A percentile compares a stretch with the other conserved stretches of the same genome.
Conservation (phyloP, 2,888 invertebrate species). For the Heteromurus nitidus region DNA sequence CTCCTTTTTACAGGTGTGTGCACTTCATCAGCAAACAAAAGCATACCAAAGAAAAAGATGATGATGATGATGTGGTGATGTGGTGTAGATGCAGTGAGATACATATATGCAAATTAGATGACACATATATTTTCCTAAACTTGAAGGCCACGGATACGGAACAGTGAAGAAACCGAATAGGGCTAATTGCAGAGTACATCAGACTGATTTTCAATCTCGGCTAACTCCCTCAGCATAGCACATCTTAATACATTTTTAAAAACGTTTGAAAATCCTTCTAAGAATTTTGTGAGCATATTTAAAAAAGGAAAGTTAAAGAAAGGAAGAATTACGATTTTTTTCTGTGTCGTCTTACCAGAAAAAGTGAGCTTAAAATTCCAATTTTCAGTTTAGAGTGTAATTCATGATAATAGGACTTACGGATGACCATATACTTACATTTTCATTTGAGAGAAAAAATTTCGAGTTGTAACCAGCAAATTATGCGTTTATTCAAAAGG, state of each 20-base stretch:
- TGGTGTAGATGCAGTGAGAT: too few species aligned
- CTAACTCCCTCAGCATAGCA: background rate
- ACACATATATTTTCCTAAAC: background rate
- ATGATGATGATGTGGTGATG: too few species aligned
- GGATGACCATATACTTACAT: too few species aligned
- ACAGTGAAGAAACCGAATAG: slow-evolving; percentile 4
- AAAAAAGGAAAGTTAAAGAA: slow-evolving; percentile 23
- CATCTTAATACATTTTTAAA: background rate
- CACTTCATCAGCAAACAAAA: too few species aligned
- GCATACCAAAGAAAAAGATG: too few species aligned
- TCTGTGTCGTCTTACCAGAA: background rate
- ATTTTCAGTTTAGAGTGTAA: background rate
- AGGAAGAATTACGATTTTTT: background rate
- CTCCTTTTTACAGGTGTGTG: background rate
- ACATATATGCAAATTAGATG: background rate
- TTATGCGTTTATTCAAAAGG: slow-evolving; percentile 3
- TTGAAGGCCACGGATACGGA: background rate
- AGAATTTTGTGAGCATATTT: background rate
- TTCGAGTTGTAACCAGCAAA: background rate
- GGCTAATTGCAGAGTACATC: too few species aligned
- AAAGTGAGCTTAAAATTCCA: slow-evolving; percentile 1
- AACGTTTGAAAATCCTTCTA: background rate
- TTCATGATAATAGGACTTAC: background rate
- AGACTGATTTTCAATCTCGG: too few species aligned
- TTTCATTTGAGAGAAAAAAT: background rate